Percentiles rank a stretch among this genome's conserved stretches.
phyloP scores from a whole-genome alignment of 2,888 invertebrate species.

The Chydorus sphaericus region DNA sequence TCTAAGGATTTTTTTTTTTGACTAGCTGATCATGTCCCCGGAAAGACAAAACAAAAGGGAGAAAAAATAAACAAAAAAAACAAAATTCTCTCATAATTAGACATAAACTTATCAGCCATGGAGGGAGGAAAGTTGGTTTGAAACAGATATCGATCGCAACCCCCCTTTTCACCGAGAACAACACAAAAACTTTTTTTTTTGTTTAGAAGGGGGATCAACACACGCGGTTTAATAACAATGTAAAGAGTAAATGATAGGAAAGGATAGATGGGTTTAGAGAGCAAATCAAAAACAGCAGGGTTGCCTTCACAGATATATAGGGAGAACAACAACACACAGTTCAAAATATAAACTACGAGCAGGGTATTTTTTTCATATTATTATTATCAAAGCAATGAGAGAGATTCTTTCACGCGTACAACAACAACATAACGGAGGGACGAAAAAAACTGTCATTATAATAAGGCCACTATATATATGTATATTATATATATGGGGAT shows the following conservation, averaged over 20 bases:
- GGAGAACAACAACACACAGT: neutral
- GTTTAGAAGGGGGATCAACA: neutral
- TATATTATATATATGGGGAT: neutral
- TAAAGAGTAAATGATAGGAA: neutral
- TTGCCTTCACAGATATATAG: neutral
- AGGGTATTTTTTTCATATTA: neutral
- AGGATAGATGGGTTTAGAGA: neutral
- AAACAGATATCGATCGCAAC: too few species aligned
- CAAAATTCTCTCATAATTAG: too few species aligned
- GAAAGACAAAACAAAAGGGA: too few species aligned
- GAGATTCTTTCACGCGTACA: too few species aligned
- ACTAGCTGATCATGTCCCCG: too few species aligned
- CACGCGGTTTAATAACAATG: conserved; percentile 1
- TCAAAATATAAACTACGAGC: neutral
- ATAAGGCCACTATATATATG: neutral
- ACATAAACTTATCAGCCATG: too few species aligned
- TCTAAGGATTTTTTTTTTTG: too few species aligned
- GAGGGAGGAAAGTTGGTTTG: too few species aligned
- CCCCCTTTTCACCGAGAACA: too few species aligned
- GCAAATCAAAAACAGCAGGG: neutral
- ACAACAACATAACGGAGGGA: too few species aligned
- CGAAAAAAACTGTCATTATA: neutral
- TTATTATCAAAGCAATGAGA: neutral
- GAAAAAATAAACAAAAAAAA: too few species aligned
- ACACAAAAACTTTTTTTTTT: neutral